Evolutionary conservation across 2,113 vertebrate species (phyloP), one percentile per base, ranked within the genome.

Genomic region (Sorex fumeus): DNA sequence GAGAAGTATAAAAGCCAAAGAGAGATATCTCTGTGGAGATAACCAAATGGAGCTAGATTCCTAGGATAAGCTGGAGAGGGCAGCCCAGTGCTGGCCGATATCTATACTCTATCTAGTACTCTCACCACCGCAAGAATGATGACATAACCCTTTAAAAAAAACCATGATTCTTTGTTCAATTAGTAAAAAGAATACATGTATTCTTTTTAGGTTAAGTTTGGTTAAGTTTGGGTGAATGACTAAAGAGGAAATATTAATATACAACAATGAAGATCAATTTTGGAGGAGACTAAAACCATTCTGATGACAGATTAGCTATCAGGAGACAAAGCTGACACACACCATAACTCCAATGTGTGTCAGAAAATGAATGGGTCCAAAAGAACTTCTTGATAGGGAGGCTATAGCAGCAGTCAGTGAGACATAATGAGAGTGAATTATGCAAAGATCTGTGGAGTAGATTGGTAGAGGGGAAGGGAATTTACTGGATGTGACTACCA

Each of bases 41-140:
- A 60, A 60, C 21, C 57, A 60, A 60, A 60, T 60, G 18, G 43
- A 16, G 77, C 12, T 57, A 2, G 2, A 85, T 18, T 15, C 4
- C 12, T 10, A 23, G 32, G 4, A 25, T 16, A 95, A 81, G 67
- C 19, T 9, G 45, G 15, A 36, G 64, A 28, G 45, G n/a, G 18
- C 3, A 84, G 57, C 19, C 36, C 16, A 1, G 8, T 0, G 11
- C 62, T 72, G 4, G 6, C 8, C 85, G 36, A 60, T 11, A 53
- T 53, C 11, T 62, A 75, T 0, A 75, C 6, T 8, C 2, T 1
- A n/a, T 28, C 2, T 12, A 3, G 3, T 5, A 7, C 57, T 3
- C 18, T 60, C 57, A 60, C 57, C 18, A 60, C 21, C 23, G 21
- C 57, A 60, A 60, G 18, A 60, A 60, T 81, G 6, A 28, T 34